These are phyloP conservation scores for Agrypnus murinus DNA, from an alignment of 2,888 invertebrate species.

Conservation along the genomic window DNA sequence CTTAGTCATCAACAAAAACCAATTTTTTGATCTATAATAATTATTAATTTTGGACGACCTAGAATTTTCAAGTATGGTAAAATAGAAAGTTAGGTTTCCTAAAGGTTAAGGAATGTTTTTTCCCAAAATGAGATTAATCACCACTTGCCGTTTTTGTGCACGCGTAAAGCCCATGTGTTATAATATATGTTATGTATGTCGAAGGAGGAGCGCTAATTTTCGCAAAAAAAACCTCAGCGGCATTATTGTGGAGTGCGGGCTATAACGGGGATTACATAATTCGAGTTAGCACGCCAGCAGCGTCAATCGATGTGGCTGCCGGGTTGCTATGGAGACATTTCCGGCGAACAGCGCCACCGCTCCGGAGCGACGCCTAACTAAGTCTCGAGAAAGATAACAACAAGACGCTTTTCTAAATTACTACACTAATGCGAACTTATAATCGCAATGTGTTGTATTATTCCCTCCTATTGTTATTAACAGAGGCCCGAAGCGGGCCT, in stretches of 20 bases:
- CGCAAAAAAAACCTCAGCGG: slow-evolving; percentile 25
- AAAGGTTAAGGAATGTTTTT: too few relatives aligned
- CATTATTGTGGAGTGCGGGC: slow-evolving; percentile 50
- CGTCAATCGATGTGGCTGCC: slow-evolving; percentile 78
- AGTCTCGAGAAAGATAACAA: slow-evolving; percentile 50
- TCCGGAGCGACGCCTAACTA: slow-evolving; percentile 60
- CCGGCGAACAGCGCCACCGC: slow-evolving; percentile 73
- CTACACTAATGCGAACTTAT: slow-evolving; percentile 49
- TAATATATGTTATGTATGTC: background rate
- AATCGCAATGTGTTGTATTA: slow-evolving; percentile 51
- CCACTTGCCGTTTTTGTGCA: too few relatives aligned
- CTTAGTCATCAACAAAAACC: too few relatives aligned
- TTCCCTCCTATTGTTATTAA: slow-evolving; percentile 46
- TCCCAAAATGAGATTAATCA: too few relatives aligned
- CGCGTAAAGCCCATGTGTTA: too few relatives aligned
- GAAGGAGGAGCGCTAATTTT: slow-evolving; percentile 41
- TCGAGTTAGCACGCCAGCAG: slow-evolving; percentile 61
- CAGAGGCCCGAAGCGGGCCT: slow-evolving; percentile 42
- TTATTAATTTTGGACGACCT: too few relatives aligned
- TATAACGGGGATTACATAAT: slow-evolving; percentile 53
- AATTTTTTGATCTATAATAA: too few relatives aligned
- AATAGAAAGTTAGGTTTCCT: too few relatives aligned
- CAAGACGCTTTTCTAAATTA: slow-evolving; percentile 51
- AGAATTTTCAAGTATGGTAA: too few relatives aligned
- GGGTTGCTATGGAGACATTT: slow-evolving; percentile 81